Base-by-base conservation (phyloP, 2,113 vertebrate genomes). In the Xiphophorus couchianus region DNA sequence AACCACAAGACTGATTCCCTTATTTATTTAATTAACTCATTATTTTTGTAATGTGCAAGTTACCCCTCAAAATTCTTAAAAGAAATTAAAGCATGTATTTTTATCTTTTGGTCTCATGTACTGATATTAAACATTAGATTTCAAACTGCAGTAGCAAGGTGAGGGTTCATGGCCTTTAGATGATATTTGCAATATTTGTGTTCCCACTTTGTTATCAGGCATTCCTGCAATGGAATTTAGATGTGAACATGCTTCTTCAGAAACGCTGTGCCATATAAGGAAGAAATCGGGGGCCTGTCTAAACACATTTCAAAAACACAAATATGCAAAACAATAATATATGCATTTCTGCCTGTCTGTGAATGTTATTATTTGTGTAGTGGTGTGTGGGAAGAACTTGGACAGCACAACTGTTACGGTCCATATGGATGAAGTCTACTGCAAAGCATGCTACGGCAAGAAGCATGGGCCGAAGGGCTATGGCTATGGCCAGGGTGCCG, bases 381-480 rank as follows among this genome's bases (percentile, higher is more conserved):
- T 96, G 96, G 96, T 96, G 67, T 99, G 97, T 80, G 92, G 93
- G 89, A 99, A 98, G 92, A 96, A 95, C 72, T 93, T 99, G 90
- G 97, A 99, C 89, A 98, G 97, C 91, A 98, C 97, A 30, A 98
- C 96, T 0, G 95, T 99, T 51, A 95, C 97, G 0, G 95, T 97
- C 86, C 97, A 97, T 0, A 94, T 90, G 2, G 95, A 97, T n/a
- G 97, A 99, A 90, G 93, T 99, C 82, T 98, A 97, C 90, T 99
- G 97, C 94, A 97, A 96, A 84, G 92, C 96, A 44, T 99, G 97
- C 92, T 98, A 98, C 0, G 95, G 94, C 79, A 98, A 98, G 93
- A 98, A 98, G 88, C 96, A 97, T 0, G 97, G 97, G 5, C 97
- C 97, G 62, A 99, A 98, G 92, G 97, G 97, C 82, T 99, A 98